These are phyloP conservation scores for Enteromius anoplus DNA, from an alignment of 2,797 vertebrate genomes.

Conservation along the genomic window DNA sequence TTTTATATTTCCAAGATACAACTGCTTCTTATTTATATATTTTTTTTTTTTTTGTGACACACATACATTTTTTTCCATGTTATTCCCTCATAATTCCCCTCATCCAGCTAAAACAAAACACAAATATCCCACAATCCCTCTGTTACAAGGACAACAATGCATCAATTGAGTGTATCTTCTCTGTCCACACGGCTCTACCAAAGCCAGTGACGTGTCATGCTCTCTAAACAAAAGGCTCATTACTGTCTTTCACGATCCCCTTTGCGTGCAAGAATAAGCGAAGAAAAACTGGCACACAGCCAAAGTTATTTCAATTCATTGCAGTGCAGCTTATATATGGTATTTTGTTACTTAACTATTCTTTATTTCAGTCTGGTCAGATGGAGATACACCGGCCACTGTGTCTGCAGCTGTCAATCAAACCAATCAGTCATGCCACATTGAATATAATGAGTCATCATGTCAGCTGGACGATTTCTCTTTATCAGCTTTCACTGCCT, in stretches of 20 bases:
- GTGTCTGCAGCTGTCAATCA: slow-evolving; percentile 53
- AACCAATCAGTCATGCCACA: slow-evolving; percentile 28
- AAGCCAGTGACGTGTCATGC: slow-evolving; percentile 16
- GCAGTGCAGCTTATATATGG: slow-evolving; percentile 17
- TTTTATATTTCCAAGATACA: neutral
- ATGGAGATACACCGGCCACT: slow-evolving; percentile 49
- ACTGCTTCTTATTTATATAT: neutral
- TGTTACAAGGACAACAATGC: slow-evolving; percentile 22
- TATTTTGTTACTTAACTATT: slow-evolving; percentile 47
- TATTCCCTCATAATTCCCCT: neutral
- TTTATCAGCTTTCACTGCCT: neutral
- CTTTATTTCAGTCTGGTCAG: slow-evolving; percentile 51
- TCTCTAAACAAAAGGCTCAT: slow-evolving; percentile 37
- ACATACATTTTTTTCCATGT: too few relatives aligned
- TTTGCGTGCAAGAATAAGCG: neutral
- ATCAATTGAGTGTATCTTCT: slow-evolving; percentile 26
- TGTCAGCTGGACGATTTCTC: slow-evolving; percentile 26
- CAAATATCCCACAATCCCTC: slow-evolving; percentile 16
- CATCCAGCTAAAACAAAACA: neutral
- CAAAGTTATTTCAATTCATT: slow-evolving; percentile 36
- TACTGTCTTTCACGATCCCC: neutral
- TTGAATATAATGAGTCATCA: slow-evolving; percentile 43
- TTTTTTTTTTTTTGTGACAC: neutral
- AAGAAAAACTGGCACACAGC: slow-evolving; percentile 12
- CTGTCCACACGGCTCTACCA: slow-evolving; percentile 20